A percentile compares a stretch with the other conserved stretches of the same genome.
These are phyloP conservation scores for Plectropomus leopardus DNA, from an alignment of 2,113 vertebrate species.

Conservation along the genomic window DNA sequence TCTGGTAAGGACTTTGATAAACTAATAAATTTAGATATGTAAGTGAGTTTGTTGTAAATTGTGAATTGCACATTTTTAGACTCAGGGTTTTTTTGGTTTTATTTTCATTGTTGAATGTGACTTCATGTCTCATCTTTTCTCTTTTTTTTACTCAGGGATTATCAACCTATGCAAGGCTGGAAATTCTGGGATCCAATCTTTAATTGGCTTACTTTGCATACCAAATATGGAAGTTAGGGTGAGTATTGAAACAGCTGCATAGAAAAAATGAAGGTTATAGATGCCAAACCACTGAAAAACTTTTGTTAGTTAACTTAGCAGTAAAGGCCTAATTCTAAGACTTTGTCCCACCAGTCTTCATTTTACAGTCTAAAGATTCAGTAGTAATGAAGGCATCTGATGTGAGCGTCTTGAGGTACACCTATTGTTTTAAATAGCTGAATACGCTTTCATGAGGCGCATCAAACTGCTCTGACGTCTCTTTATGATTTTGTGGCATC, in stretches of 20 bases:
- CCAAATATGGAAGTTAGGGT: constrained; percentile 99
- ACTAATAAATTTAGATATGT: background rate
- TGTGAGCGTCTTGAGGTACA: no score
- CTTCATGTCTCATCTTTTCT: constrained; percentile 4
- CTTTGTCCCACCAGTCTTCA: background rate
- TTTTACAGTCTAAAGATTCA: background rate
- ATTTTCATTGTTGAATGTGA: background rate
- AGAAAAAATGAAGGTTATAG: background rate
- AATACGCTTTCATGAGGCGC: no score
- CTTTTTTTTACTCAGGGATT: constrained; percentile 87
- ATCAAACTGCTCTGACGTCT: no score
- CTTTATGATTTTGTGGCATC: no score
- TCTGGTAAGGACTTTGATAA: constrained; percentile 87
- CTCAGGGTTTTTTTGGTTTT: background rate
- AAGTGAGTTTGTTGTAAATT: no score
- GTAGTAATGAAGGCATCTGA: no score
- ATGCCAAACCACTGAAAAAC: background rate
- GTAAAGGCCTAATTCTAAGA: background rate
- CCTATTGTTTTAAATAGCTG: no score
- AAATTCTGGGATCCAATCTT: constrained; percentile 97
- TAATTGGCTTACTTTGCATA: constrained; percentile 98
- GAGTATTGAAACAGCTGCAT: constrained; percentile 69
- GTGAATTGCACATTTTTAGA: no score
- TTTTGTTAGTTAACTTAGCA: background rate
- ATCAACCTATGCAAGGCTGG: constrained; percentile 97